These are phyloP conservation scores for Xenopus borealis DNA, from an alignment of 2,113 vertebrate species.

Conservation along the genomic window DNA sequence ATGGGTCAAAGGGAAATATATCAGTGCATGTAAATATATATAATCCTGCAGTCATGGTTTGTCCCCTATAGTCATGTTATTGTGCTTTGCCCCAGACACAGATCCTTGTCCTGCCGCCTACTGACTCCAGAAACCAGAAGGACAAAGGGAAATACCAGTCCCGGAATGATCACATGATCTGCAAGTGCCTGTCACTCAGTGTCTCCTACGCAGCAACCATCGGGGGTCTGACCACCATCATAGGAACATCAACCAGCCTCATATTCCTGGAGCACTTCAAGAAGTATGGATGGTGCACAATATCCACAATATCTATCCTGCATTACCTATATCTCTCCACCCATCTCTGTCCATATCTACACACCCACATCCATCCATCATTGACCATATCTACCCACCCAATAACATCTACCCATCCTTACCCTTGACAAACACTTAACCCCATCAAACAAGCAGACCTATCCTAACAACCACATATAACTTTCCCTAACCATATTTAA, in stretches of 20 bases:
- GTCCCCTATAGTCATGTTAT: no score
- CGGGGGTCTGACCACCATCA: slow-evolving; percentile 94
- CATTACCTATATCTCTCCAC: neutral
- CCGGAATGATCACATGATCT: slow-evolving; percentile 91
- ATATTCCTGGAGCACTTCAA: slow-evolving; percentile 98
- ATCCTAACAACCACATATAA: no score
- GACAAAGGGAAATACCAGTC: slow-evolving; percentile 77
- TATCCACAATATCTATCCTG: neutral
- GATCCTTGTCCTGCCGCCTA: slow-evolving; percentile 63
- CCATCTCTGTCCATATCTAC: no score
- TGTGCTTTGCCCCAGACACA: slow-evolving; percentile 55
- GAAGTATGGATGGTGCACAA: slow-evolving; percentile 69
- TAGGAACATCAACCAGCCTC: slow-evolving; percentile 94
- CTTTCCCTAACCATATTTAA: no score
- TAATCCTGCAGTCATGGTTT: no score
- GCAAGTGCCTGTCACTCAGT: slow-evolving; percentile 93
- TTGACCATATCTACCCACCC: no score
- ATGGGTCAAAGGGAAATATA: neutral
- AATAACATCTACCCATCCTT: no score
- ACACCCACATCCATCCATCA: no score
- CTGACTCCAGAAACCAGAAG: slow-evolving; percentile 60
- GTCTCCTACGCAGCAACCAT: slow-evolving; percentile 94
- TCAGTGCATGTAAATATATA: no score
- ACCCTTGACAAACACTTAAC: no score
- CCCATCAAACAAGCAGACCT: no score